phyloP scores from a whole-genome alignment of 2,888 invertebrate species.

The Acanthosepion esculentum region DNA sequence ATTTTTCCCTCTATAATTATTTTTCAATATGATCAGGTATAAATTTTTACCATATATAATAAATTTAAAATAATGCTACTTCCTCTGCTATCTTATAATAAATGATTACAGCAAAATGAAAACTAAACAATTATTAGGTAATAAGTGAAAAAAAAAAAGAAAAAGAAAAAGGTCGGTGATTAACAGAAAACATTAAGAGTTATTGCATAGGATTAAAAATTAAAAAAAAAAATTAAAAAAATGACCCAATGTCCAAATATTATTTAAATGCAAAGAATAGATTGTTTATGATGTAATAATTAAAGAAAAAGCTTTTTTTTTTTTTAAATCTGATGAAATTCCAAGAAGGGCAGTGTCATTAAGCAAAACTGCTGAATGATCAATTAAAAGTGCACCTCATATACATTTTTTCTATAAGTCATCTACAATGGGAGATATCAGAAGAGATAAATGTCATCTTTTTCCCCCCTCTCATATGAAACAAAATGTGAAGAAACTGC shows the following conservation, averaged over 20 bases:
- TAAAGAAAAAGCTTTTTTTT: too few species aligned
- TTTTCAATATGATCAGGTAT: background rate
- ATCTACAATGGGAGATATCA: background rate
- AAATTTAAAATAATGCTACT: background rate
- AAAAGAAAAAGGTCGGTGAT: background rate
- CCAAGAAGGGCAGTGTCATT: too few species aligned
- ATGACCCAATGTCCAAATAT: background rate
- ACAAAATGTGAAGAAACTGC: background rate
- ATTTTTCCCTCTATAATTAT: background rate
- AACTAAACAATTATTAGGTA: background rate
- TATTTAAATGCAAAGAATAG: background rate
- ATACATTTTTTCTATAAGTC: background rate
- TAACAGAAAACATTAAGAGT: background rate
- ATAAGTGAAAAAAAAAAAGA: background rate
- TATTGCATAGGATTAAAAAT: background rate
- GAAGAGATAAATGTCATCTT: too few species aligned
- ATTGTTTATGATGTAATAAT: constrained; percentile 13
- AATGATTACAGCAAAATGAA: background rate
- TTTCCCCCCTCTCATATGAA: background rate
- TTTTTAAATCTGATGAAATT: too few species aligned
- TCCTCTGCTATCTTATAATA: background rate
- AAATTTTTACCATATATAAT: background rate
- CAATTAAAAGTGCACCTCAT: background rate
- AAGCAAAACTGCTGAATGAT: background rate
- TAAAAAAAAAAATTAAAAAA: background rate